Evolutionary conservation across 53 echinoderm and acorn worm species (phyloP).

Genomic region (Stichopus horrens): DNA sequence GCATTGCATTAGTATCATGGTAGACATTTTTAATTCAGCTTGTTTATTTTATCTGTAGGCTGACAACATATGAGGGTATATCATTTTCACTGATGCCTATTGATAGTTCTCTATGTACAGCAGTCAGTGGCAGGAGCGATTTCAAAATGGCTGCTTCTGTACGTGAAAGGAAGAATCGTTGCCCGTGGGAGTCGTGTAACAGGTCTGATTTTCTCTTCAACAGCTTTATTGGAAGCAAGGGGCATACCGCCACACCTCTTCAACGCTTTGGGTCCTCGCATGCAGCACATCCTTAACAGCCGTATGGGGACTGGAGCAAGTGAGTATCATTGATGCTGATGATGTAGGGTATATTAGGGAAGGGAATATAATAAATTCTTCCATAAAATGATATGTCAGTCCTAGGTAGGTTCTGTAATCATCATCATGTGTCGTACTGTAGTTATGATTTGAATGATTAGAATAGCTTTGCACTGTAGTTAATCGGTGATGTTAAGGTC

Average conservation of each 20-base stretch:
- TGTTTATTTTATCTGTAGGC: no score
- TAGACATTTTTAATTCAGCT: no score
- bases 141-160: neutral
- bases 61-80: conserved; percentile 9
- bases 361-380: no score
- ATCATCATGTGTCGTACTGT: no score
- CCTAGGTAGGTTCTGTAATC: no score
- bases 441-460: no score
- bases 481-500: no score
- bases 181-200: neutral
- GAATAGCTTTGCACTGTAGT: no score
- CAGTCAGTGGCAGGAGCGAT: neutral
- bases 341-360: no score
- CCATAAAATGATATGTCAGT: no score
- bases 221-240: conserved; percentile 94
- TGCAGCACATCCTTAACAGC: conserved; percentile 98
- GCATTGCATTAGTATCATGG: no score
- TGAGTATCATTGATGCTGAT: conserved; percentile 51
- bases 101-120: neutral
- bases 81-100: neutral
- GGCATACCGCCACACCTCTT: conserved; percentile 98
- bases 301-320: conserved; percentile 99
- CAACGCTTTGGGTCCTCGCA: conserved; percentile 96
- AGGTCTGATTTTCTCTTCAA: neutral
- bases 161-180: neutral